These are phyloP conservation scores for Julus scanicus DNA, from an alignment of 2,888 invertebrate species.

Conservation along the genomic window DNA sequence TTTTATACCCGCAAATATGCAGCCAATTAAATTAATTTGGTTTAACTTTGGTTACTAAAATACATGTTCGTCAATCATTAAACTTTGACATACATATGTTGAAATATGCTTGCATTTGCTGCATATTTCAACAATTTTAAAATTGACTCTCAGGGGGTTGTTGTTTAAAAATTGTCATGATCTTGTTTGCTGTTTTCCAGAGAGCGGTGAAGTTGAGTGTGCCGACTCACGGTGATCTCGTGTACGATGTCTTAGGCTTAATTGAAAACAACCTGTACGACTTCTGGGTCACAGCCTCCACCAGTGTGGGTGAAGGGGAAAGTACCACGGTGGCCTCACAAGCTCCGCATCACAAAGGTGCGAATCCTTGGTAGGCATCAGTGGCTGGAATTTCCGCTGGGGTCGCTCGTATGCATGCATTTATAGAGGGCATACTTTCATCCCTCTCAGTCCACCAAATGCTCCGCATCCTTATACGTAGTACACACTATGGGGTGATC, in stretches of 20 bases:
- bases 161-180: background rate
- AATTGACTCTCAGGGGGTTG: too few relatives aligned
- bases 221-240: conserved; percentile 59
- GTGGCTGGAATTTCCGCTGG: conserved; percentile 44
- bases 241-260: conserved; percentile 61
- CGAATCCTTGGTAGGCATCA: conserved; percentile 55
- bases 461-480: too few relatives aligned
- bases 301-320: conserved; percentile 64
- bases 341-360: conserved; percentile 63
- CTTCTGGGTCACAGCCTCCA: conserved; percentile 64
- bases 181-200: background rate
- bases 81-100: background rate
- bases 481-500: too few relatives aligned
- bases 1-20: background rate
- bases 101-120: background rate
- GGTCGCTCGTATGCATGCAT: conserved; percentile 5
- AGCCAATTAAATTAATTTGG: too few relatives aligned
- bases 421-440: background rate
- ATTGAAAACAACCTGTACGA: conserved; percentile 62
- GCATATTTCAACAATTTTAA: too few relatives aligned
- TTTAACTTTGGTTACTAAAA: too few relatives aligned
- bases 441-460: too few relatives aligned
- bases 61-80: too few relatives aligned
- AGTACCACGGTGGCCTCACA: conserved; percentile 62
- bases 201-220: conserved; percentile 57